phyloP scores from a whole-genome alignment of 1,140 invertebrate species.

The Trissolcus basalis region DNA sequence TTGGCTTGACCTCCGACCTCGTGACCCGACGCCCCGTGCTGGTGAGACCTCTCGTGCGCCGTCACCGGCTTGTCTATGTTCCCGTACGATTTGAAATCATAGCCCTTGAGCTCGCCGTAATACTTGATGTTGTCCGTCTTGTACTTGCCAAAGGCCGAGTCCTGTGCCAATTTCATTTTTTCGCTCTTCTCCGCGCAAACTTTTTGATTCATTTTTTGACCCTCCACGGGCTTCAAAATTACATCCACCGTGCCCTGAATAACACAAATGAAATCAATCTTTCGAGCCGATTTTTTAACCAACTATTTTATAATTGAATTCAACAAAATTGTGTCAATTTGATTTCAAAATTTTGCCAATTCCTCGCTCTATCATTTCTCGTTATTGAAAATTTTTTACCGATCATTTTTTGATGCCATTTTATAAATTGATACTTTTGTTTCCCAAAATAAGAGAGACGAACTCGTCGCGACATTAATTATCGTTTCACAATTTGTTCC shows the following conservation, averaged over 20 bases:
- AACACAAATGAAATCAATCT: not conserved
- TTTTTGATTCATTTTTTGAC: slow-evolving; percentile 65
- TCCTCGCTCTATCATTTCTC: too few species aligned
- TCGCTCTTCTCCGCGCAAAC: slow-evolving; percentile 62
- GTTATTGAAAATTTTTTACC: too few species aligned
- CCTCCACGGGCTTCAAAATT: slow-evolving; percentile 61
- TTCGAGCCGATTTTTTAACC: too few species aligned
- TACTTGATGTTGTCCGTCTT: slow-evolving; percentile 72
- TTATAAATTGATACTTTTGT: too few species aligned
- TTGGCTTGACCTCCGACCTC: slow-evolving; percentile 64
- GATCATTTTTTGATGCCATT: too few species aligned
- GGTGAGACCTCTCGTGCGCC: slow-evolving; percentile 67
- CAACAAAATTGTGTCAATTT: too few species aligned
- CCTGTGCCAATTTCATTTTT: slow-evolving; percentile 70
- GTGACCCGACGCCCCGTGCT: slow-evolving; percentile 63
- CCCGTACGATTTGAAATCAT: slow-evolving; percentile 71
- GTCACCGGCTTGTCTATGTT: slow-evolving; percentile 66
- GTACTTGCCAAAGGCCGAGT: slow-evolving; percentile 60
- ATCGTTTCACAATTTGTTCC: too few species aligned
- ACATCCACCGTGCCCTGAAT: slow-evolving; percentile 66
- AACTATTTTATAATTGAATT: too few species aligned
- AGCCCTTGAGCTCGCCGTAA: slow-evolving; percentile 72
- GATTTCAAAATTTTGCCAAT: too few species aligned
- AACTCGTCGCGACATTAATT: too few species aligned
- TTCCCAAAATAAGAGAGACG: too few species aligned